Base-by-base conservation (phyloP, 1,140 invertebrate genomes). In the Thaumatotibia leucotreta region DNA sequence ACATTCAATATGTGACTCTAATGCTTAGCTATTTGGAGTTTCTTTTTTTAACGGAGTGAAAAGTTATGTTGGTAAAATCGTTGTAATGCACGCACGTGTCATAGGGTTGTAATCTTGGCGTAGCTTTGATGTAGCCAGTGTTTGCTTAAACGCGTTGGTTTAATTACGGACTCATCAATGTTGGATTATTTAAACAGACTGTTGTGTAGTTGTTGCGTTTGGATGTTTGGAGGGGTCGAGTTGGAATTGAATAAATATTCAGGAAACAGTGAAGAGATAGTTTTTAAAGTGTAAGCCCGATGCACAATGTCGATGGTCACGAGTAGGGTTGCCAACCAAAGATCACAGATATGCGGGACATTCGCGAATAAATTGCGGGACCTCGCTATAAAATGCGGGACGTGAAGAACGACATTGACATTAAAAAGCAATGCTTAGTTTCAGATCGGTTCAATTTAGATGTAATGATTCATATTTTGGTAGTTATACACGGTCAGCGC, bases 161-260 rank as follows among this genome's bases (percentile, higher is more conserved):
- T 87, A 84, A 89, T 89, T 87, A 89, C 80, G 80, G 77, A 70
- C 74, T 84, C 84, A 87, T 89, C 87, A 86, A 84, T 87, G 80
- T 87, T 84, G 76, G 79, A 88, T 83, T 83, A 87, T 87, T 87
- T 86, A 80, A 79, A 73, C 66, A 68, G 64, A 67, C 71, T 29
- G 29, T 31, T 31, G 29, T 27, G 52, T n/a, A 3, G 52, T 11
- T 58, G 24, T 58, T 24, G 11, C 11, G 1, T 10, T 5, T 29
- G 52, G 6, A 45, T n/a, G n/a, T 17, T 45, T 20, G 4, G 52
- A 14, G 14, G 14, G 17, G 24, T 58, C 24, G 4, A 4, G 1
- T 24, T 11, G 22, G n/a, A 22, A 6, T 45, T 45, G n/a, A n/a
- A 0, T 35, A 14, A 14, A 14, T 14, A 17, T 14, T 20, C 20